These are phyloP conservation scores for Notarius quadriscutis DNA, from an alignment of 2,113 vertebrate species.

Conservation along the genomic window DNA sequence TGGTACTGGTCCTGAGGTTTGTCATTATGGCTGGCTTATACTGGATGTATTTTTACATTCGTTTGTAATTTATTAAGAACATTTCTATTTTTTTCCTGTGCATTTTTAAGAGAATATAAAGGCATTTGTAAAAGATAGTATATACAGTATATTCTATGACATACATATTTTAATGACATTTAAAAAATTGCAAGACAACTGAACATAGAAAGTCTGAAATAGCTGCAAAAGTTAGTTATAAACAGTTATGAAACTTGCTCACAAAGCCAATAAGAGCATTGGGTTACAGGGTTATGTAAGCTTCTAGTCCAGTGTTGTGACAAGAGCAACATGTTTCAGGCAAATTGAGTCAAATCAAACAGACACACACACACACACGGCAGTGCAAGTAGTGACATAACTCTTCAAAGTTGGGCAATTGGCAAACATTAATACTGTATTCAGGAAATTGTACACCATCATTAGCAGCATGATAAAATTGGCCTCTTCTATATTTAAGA, in stretches of 20 bases:
- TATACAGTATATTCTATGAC: conserved; percentile 56
- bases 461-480: background rate
- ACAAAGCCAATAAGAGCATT: background rate
- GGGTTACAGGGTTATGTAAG: background rate
- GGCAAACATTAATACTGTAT: background rate
- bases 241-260: background rate
- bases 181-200: background rate
- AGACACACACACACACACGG: background rate
- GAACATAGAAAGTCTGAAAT: background rate
- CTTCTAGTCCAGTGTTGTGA: background rate
- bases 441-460: background rate
- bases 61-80: conserved; percentile 68
- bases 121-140: conserved; percentile 66
- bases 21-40: conserved; percentile 43
- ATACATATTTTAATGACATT: background rate
- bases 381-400: background rate
- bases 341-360: background rate
- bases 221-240: background rate
- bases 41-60: conserved; percentile 61
- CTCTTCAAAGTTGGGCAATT: background rate
- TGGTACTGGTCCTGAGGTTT: conserved; percentile 38
- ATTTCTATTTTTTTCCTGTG: conserved; percentile 60
- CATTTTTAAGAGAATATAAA: conserved; percentile 61
- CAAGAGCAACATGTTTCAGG: background rate
- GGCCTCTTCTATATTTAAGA: too few species aligned